Evolutionary conservation across 2,113 vertebrate genomes (phyloP).

Genomic region (Calidris pygmaea): DNA sequence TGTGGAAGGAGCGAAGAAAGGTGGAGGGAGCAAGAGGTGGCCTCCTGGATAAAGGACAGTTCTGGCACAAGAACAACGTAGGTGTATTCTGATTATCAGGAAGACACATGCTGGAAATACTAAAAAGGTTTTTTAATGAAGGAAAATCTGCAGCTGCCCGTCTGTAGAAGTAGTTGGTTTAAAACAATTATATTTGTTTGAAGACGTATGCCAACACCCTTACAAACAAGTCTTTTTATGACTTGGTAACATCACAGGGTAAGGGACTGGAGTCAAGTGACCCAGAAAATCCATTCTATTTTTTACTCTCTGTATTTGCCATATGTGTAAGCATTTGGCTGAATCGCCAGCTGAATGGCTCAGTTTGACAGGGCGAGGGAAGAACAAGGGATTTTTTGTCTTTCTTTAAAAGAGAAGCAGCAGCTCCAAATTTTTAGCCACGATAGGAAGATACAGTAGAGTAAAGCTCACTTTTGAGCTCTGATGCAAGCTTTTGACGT

Average conservation of each 20-base stretch:
- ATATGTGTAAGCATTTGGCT: neutral
- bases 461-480: neutral
- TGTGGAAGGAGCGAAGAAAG: neutral
- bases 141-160: neutral
- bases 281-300: slow-evolving; percentile 10
- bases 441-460: neutral
- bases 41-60: neutral
- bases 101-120: neutral
- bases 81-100: neutral
- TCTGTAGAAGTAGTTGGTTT: neutral
- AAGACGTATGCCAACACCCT: neutral
- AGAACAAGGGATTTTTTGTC: neutral
- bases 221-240: neutral
- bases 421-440: neutral
- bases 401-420: neutral
- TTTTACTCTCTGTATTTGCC: neutral
- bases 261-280: neutral
- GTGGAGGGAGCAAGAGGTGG: neutral
- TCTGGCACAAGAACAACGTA: neutral
- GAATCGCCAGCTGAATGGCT: neutral
- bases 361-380: neutral
- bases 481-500: neutral
- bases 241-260: neutral
- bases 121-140: neutral
- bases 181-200: neutral